Conservation (phyloP, 2,888 invertebrate genomes). For the Mimumesa dahlbomi region DNA sequence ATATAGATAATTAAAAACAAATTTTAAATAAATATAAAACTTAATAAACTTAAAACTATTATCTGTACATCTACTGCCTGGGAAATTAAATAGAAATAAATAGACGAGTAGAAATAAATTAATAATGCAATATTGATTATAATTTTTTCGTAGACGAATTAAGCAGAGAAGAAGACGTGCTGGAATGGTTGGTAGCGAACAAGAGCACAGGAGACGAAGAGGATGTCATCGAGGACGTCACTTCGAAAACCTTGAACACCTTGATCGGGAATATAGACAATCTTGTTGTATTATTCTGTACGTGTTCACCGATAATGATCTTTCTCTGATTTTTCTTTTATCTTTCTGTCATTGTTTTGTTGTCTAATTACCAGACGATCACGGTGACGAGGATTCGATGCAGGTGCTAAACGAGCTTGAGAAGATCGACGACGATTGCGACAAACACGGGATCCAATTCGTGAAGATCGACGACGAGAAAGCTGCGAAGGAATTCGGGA, state of each 20-base stretch:
- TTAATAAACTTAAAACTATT: no score
- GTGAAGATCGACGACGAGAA: conserved; percentile 94
- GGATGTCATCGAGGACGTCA: conserved; percentile 96
- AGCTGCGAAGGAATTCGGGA: conserved; percentile 93
- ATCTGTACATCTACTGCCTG: no score
- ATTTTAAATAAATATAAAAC: no score
- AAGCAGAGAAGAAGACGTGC: conserved; percentile 93
- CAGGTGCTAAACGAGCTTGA: conserved; percentile 92
- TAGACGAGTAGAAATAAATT: neutral
- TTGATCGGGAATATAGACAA: conserved; percentile 94
- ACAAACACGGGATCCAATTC: conserved; percentile 94
- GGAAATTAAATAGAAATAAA: conserved; percentile 5
- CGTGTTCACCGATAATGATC: conserved; percentile 78
- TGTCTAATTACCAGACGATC: conserved; percentile 93
- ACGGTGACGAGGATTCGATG: conserved; percentile 93
- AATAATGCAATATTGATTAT: neutral
- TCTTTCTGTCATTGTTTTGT: neutral
- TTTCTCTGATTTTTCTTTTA: neutral
- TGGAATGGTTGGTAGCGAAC: conserved; percentile 96
- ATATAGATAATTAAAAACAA: no score
- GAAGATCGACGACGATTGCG: conserved; percentile 96
- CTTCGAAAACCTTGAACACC: conserved; percentile 92
- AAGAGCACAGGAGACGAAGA: conserved; percentile 97
- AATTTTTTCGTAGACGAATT: conserved; percentile 86
- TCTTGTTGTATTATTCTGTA: conserved; percentile 95